phyloP scores from a whole-genome alignment of 1,140 invertebrate genomes.

The Orius insidiosus region DNA sequence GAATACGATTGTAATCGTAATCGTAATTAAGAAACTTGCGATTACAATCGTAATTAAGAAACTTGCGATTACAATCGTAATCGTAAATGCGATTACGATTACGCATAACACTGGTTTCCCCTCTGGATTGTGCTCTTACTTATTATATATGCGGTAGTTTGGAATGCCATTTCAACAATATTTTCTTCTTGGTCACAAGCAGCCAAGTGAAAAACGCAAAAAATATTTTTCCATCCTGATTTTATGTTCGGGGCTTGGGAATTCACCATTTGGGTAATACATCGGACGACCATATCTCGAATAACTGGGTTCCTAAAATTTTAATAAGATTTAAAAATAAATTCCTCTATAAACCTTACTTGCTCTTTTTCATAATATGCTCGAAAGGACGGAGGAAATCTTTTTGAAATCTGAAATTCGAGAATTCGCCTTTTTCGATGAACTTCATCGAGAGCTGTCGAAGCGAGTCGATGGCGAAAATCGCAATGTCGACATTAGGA shows the following conservation, averaged over 20 bases:
- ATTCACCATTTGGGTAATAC: constrained; percentile 97
- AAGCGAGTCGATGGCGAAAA: constrained; percentile 95
- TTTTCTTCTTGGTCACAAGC: constrained; percentile 88
- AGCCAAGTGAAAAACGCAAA: constrained; percentile 96
- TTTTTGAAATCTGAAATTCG: constrained; percentile 99
- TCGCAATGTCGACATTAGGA: constrained; percentile 87
- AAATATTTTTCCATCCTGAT: constrained; percentile 99
- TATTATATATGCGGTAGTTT: constrained; percentile 80
- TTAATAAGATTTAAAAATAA: not conserved
- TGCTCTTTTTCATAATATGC: constrained; percentile 96
- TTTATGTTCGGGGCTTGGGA: constrained; percentile 93
- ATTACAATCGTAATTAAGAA: no score
- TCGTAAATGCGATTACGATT: no score
- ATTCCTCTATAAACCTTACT: constrained; percentile 25
- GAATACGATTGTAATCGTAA: no score
- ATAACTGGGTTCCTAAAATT: constrained; percentile 46
- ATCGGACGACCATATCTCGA: constrained; percentile 95
- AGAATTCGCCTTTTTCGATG: constrained; percentile 98
- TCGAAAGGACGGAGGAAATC: constrained; percentile 98
- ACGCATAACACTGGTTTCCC: no score
- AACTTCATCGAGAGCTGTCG: constrained; percentile 98
- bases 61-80: no score
- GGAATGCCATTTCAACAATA: constrained; percentile 93
- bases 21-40: no score
- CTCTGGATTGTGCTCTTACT: no score